A percentile compares a stretch with the other conserved stretches of the same genome.
These are phyloP conservation scores for Carcinoscorpius rotundicauda DNA, from an alignment of 1,140 invertebrate genomes.

Conservation along the genomic window DNA sequence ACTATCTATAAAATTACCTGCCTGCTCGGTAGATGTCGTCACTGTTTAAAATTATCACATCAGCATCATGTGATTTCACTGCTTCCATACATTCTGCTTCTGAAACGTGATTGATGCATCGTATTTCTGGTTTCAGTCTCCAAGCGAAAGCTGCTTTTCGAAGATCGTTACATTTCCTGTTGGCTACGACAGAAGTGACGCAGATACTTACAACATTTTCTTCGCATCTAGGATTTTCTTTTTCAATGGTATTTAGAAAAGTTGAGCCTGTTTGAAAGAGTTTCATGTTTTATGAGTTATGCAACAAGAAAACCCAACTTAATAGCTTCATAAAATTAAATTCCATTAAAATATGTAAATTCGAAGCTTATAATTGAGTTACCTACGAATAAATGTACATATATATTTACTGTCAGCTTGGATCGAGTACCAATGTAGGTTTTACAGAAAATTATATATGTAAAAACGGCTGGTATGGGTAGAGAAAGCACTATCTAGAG, in stretches of 20 bases:
- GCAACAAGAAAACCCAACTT: too few relatives aligned
- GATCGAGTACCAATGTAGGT: too few relatives aligned
- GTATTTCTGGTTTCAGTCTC: constrained; percentile 53
- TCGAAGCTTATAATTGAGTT: too few relatives aligned
- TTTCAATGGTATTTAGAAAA: constrained; percentile 40
- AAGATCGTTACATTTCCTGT: constrained; percentile 51
- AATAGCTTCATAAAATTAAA: too few relatives aligned
- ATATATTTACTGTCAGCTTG: too few relatives aligned
- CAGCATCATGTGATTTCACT: constrained; percentile 46
- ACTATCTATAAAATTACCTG: constrained; percentile 35
- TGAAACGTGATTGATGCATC: constrained; percentile 43
- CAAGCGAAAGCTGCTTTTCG: constrained; percentile 52
- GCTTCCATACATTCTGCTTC: constrained; percentile 50
- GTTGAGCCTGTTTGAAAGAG: too few relatives aligned
- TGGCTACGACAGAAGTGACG: constrained; percentile 43
- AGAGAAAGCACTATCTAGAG: too few relatives aligned
- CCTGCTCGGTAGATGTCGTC: constrained; percentile 54
- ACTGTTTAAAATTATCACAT: constrained; percentile 52
- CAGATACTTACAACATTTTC: constrained; percentile 46
- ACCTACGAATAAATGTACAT: too few relatives aligned
- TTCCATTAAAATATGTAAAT: too few relatives aligned
- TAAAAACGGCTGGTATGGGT: too few relatives aligned
- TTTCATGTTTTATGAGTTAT: too few relatives aligned
- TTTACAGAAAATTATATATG: too few relatives aligned
- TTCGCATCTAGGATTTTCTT: constrained; percentile 42